Percentiles rank a stretch among this genome's conserved stretches.
Conservation (phyloP, 2,113 vertebrate genomes). For the Hippocampus guttulatus region DNA sequence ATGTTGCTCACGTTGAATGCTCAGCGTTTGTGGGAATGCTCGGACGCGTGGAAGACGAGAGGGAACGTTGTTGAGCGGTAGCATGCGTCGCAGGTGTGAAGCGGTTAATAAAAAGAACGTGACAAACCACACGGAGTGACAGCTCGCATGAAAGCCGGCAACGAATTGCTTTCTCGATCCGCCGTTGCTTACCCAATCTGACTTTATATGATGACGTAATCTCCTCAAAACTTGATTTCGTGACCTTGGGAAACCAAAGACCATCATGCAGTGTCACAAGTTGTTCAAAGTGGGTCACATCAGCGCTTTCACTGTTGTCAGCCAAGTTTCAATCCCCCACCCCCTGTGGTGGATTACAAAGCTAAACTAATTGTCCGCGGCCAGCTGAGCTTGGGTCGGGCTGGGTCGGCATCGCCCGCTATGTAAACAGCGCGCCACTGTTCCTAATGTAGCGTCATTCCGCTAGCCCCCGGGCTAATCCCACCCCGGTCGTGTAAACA, state of each 20-base stretch:
- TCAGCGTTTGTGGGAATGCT: too few relatives aligned
- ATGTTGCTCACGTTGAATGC: too few relatives aligned
- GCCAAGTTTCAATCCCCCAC: constrained; percentile 45
- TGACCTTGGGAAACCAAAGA: neutral
- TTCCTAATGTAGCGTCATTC: constrained; percentile 52
- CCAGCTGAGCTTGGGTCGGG: constrained; percentile 24
- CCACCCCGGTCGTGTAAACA: constrained; percentile 62
- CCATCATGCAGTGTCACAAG: neutral
- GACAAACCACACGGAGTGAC: too few relatives aligned
- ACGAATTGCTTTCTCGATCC: neutral
- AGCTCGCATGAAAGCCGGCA: too few relatives aligned
- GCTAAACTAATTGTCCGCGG: constrained; percentile 52
- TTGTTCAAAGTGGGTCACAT: neutral
- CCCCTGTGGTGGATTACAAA: constrained; percentile 36
- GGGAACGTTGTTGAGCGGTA: too few relatives aligned
- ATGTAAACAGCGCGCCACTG: constrained; percentile 55
- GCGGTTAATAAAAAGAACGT: neutral
- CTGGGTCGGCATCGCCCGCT: constrained; percentile 39
- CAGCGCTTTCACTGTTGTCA: constrained; percentile 37
- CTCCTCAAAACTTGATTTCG: neutral
- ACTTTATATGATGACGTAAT: neutral
- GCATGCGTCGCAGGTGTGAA: neutral
- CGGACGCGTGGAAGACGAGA: too few relatives aligned
- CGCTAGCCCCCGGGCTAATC: constrained; percentile 64
- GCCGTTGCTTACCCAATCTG: neutral